Evolutionary conservation across 2,797 vertebrate genomes (phyloP), one percentile per base, ranked within the genome.

Genomic region (Sardinella longiceps): DNA sequence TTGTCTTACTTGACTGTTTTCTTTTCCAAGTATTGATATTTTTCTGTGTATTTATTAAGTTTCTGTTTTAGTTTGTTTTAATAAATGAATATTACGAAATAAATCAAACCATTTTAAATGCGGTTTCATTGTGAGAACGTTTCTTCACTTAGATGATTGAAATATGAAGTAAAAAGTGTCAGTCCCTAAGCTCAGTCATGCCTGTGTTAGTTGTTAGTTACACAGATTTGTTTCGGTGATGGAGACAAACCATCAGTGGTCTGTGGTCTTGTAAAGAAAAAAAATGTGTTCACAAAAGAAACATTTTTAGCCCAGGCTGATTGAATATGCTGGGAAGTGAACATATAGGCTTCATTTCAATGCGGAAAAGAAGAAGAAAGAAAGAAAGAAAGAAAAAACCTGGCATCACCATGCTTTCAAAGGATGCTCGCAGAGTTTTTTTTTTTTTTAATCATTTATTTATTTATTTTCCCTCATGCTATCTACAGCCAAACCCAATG

Each of bases 1-100:
- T 85, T 77, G 84, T 91, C 92, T 89, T 66, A 85, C 88, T 90
- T 89, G 89, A 92, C 90, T 93, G 91, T 43, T 28, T 82, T 66
- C 51, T 30, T 30, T 58, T 91, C 88, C 89, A 86, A 89, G 88
- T 88, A 88, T 90, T 90, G 86, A 86, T 91, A 86, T 91, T 91
- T 87, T 88, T 90, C 89, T 87, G 87, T 93, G 91, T 95, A 95
- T 96, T 96, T 96, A 95, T 90, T 86, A 86, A 93, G 94, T 94
- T 82, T 89, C 56, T 25, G 5, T 60, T 92, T 93, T 93, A 92
- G 91, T 91, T 88, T 92, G 91, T 95, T 94, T 93, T 89, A 95
- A 96, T 95, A 95, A 96, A 96, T 95, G 91, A 93, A 94, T 91
- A 92, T 94, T 89, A 92, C 92, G 91, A 90, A 85, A 90, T 90